Percentiles rank a stretch among this genome's conserved stretches.
Evolutionary conservation across 2,113 vertebrate genomes (phyloP).

Genomic region (Shinisaurus crocodilurus): DNA sequence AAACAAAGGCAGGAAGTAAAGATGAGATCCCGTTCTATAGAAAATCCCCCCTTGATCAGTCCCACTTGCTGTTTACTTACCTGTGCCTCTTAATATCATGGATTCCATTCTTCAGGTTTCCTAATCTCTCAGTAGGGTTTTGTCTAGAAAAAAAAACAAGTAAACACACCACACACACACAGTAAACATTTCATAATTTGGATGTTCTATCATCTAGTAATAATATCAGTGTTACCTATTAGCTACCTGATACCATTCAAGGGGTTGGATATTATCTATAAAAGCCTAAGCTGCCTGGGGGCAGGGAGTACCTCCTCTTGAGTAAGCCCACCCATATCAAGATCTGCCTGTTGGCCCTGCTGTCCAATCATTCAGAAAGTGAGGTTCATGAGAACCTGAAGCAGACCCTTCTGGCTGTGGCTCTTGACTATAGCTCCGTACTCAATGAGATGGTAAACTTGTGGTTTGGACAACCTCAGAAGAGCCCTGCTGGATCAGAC

Average conservation of each 20-base stretch:
- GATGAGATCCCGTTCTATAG: not conserved
- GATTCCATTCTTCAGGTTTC: slow-evolving; percentile 94
- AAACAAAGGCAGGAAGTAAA: not conserved
- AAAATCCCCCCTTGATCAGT: not conserved
- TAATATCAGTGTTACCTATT: not conserved
- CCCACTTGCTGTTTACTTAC: slow-evolving; percentile 63
- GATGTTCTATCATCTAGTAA: not conserved
- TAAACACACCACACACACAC: too few species aligned
- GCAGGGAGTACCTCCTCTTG: not conserved
- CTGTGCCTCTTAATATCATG: slow-evolving; percentile 93
- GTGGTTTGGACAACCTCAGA: not conserved
- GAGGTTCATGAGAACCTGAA: not conserved
- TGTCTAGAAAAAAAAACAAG: slow-evolving; percentile 78
- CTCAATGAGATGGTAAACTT: not conserved
- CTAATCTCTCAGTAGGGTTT: slow-evolving; percentile 91
- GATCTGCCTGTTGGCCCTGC: not conserved
- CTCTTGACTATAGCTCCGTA: not conserved
- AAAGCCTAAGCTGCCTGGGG: not conserved
- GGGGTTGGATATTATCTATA: not conserved
- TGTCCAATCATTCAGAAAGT: too few species aligned
- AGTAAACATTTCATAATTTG: not conserved
- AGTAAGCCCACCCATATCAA: not conserved
- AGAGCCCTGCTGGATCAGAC: not conserved
- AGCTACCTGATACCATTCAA: not conserved
- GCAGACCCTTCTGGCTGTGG: not conserved